Evolutionary conservation across 64 coral and sea anemone genomes (phyloP).

Genomic region (Hydrozoanthus tunicans): DNA sequence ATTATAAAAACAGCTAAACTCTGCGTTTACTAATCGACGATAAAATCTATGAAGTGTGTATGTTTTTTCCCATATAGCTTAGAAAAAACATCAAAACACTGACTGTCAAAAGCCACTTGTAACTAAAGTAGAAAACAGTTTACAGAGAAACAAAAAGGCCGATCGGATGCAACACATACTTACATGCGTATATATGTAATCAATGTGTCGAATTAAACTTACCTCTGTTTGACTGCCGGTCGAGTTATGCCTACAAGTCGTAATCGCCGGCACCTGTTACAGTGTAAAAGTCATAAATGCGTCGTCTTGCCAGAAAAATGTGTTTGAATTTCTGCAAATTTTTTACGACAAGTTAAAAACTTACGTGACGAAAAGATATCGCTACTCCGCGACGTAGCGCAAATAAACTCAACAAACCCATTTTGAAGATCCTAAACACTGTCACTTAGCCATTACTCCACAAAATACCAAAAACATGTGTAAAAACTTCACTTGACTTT

Average conservation of each 20-base stretch:
- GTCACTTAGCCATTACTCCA: not conserved
- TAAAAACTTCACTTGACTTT: not conserved
- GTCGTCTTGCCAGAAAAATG: not conserved
- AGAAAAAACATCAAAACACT: too few relatives aligned
- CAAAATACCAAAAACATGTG: not conserved
- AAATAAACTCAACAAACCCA: constrained; percentile 52
- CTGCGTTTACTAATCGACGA: too few relatives aligned
- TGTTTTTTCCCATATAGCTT: too few relatives aligned
- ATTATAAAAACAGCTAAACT: too few relatives aligned
- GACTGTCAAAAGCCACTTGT: too few relatives aligned
- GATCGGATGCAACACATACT: too few relatives aligned
- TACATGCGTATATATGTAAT: too few relatives aligned
- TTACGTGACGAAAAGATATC: constrained; percentile 33
- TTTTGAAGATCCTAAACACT: not conserved
- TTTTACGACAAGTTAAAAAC: not conserved
- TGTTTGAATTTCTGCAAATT: not conserved
- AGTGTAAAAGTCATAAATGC: not conserved
- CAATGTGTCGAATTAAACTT: not conserved
- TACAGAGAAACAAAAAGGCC: too few relatives aligned
- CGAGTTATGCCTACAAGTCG: constrained; percentile 30
- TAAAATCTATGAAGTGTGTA: too few relatives aligned
- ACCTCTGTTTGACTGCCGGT: constrained; percentile 1
- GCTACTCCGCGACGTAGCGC: constrained; percentile 42
- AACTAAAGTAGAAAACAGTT: too few relatives aligned
- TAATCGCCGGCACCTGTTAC: constrained; percentile 41